phyloP scores from a whole-genome alignment of 2,797 vertebrate genomes.

The Urophycis tenuis region DNA sequence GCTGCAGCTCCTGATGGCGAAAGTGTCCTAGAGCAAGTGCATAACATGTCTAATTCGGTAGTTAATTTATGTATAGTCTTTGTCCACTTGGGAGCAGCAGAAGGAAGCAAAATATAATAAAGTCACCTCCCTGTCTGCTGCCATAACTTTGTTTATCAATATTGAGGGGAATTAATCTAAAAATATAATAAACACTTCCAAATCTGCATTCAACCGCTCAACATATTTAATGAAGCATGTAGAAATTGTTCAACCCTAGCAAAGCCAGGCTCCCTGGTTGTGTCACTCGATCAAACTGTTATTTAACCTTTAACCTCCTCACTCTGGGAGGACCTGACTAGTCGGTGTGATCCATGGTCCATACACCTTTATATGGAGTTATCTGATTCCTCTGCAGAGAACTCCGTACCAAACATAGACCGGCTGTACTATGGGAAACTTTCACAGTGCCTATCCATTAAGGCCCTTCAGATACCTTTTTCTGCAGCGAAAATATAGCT shows the following conservation, averaged over 20 bases:
- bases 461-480: not conserved
- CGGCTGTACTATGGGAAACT: not conserved
- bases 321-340: not conserved
- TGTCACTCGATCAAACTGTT: too few relatives aligned
- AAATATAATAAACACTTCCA: too few relatives aligned
- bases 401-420: not conserved
- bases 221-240: not conserved
- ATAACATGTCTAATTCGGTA: not conserved
- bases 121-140: not conserved
- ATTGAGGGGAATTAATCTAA: too few relatives aligned
- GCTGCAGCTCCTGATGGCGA: too few relatives aligned
- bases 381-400: not conserved
- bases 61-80: not conserved
- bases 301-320: not conserved
- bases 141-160: not conserved
- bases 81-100: constrained; percentile 41
- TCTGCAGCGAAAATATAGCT: not conserved
- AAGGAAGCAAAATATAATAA: not conserved
- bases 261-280: not conserved
- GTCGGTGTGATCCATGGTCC: not conserved
- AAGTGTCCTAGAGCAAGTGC: not conserved
- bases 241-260: not conserved
- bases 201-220: not conserved
- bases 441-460: not conserved
- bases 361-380: not conserved